Conservation (phyloP, 2,113 vertebrate genomes). For the Pavo muticus region DNA sequence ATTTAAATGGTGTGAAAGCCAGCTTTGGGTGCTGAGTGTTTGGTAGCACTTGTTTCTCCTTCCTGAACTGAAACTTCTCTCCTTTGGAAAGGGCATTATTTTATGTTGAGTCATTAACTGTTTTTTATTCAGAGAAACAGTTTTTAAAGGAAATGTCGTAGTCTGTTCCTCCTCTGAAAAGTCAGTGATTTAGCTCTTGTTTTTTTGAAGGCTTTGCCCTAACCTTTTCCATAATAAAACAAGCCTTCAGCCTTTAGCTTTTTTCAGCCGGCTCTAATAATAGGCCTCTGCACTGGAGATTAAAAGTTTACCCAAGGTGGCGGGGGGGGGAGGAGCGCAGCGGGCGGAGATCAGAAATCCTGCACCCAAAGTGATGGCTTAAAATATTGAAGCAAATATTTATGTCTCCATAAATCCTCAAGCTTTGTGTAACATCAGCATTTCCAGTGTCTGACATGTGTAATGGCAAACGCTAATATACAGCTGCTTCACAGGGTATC, state of each 20-base stretch:
- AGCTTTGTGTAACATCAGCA: background rate
- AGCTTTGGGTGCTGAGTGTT: background rate
- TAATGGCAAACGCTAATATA: background rate
- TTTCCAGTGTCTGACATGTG: background rate
- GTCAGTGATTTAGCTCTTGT: background rate
- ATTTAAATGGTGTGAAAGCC: background rate
- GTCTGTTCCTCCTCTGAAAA: background rate
- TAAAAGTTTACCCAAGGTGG: slow-evolving; percentile 58
- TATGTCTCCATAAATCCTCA: background rate
- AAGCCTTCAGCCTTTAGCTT: background rate
- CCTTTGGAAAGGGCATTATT: background rate
- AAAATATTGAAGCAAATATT: background rate
- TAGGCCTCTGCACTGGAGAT: slow-evolving; percentile 17
- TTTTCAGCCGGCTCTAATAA: slow-evolving; percentile 42
- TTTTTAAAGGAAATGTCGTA: background rate
- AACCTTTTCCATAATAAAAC: background rate
- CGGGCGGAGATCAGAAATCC: slow-evolving; percentile 33
- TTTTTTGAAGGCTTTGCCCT: background rate
- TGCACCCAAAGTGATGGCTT: background rate
- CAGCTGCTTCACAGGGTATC: background rate
- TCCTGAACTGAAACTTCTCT: background rate
- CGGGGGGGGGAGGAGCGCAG: slow-evolving; percentile 15
- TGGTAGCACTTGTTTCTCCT: background rate
- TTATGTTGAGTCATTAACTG: background rate
- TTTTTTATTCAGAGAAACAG: background rate